Evolutionary conservation across 2,113 vertebrate genomes (phyloP).

Genomic region (Odobenus rosmarus): DNA sequence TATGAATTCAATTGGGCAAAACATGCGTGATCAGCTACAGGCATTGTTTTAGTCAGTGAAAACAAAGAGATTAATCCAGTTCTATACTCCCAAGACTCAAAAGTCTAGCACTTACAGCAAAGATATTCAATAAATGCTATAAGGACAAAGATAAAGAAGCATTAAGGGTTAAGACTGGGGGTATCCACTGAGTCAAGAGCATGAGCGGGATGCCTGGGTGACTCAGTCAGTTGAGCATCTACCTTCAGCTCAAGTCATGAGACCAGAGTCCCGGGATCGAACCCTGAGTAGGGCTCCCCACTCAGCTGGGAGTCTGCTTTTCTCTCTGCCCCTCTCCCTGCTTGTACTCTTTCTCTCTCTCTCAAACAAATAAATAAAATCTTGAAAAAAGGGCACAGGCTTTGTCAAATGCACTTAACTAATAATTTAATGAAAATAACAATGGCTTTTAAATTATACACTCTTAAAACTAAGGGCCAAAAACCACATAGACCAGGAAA

Average conservation of each 20-base stretch:
- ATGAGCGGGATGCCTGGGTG: neutral
- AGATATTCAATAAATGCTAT: neutral
- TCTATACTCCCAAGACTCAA: neutral
- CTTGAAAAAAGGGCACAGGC: neutral
- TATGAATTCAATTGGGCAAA: constrained; percentile 9
- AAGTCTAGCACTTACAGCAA: neutral
- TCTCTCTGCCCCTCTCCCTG: neutral
- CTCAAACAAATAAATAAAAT: neutral
- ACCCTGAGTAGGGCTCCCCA: neutral
- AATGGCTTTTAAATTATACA: neutral
- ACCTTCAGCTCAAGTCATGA: neutral
- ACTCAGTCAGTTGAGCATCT: no score
- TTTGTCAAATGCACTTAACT: constrained; percentile 20
- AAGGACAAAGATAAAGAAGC: neutral
- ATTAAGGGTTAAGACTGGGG: neutral
- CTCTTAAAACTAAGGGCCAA: constrained; percentile 43
- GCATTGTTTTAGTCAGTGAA: neutral
- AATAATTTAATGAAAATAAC: constrained; percentile 28
- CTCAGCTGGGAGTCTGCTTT: neutral
- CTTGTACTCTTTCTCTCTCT: neutral
- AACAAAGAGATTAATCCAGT: constrained; percentile 42
- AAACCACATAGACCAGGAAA: neutral
- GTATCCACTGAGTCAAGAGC: neutral
- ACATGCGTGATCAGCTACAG: neutral
- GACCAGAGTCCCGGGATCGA: neutral